These are phyloP conservation scores for Galerucella nymphaeae DNA, from an alignment of 2,888 invertebrate species.

Conservation along the genomic window DNA sequence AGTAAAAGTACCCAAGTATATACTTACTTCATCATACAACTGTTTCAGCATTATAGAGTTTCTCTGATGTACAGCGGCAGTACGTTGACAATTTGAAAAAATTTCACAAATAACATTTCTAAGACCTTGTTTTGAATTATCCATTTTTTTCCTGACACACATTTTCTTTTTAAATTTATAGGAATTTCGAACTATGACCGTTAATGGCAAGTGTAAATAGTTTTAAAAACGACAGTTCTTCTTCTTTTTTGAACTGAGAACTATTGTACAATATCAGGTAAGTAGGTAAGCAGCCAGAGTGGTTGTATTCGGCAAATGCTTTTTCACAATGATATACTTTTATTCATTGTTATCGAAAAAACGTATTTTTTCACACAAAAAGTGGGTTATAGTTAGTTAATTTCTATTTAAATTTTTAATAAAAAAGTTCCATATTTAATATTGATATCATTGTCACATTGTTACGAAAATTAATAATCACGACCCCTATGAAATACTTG, in stretches of 20 bases:
- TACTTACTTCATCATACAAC: constrained; percentile 71
- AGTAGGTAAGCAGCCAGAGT: too few relatives aligned
- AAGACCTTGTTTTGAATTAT: not conserved
- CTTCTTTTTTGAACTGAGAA: not conserved
- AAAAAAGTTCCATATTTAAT: not conserved
- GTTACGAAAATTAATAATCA: constrained; percentile 4
- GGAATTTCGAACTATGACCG: not conserved
- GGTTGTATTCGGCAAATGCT: too few relatives aligned
- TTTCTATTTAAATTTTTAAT: too few relatives aligned
- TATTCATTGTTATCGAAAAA: too few relatives aligned
- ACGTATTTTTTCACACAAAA: too few relatives aligned
- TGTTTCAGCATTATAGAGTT: constrained; percentile 72
- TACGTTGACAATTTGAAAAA: constrained; percentile 69
- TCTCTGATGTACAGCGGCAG: constrained; percentile 74
- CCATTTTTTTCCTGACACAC: not conserved
- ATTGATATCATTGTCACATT: not conserved
- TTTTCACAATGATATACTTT: too few relatives aligned
- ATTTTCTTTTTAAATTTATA: not conserved
- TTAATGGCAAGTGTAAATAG: not conserved
- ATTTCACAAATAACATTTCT: constrained; percentile 67
- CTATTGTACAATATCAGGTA: too few relatives aligned
- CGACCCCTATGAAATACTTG: not conserved
- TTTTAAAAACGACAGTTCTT: constrained; percentile 1
- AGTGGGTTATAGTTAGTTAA: too few relatives aligned
- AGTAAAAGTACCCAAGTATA: constrained; percentile 23